Conservation (phyloP, 2,888 invertebrate species). For the Apotomis capreana region DNA sequence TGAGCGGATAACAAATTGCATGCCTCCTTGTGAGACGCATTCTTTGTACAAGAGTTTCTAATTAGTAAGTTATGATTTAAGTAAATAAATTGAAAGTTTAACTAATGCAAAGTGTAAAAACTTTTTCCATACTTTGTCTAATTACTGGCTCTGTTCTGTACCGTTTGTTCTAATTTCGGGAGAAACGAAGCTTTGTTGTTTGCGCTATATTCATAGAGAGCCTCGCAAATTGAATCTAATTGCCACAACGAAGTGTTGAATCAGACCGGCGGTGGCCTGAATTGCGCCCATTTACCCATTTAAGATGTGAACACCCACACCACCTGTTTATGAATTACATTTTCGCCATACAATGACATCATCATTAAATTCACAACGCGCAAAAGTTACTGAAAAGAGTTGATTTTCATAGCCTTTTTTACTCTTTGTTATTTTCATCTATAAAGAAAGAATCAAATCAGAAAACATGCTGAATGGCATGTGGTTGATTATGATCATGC, state of each 20-base stretch:
- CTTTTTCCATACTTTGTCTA: slow-evolving; percentile 47
- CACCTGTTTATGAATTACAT: slow-evolving; percentile 72
- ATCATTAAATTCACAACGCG: slow-evolving; percentile 47
- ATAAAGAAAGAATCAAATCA: not conserved
- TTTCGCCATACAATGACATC: slow-evolving; percentile 63
- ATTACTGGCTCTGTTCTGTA: slow-evolving; percentile 46
- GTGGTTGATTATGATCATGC: not conserved
- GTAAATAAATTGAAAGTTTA: slow-evolving; percentile 18
- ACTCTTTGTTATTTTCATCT: not conserved
- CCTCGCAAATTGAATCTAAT: slow-evolving; percentile 80
- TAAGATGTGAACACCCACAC: slow-evolving; percentile 75
- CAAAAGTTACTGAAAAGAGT: not conserved
- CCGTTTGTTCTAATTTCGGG: slow-evolving; percentile 62
- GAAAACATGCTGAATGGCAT: no score
- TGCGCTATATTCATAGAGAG: slow-evolving; percentile 68
- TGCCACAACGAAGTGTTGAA: slow-evolving; percentile 82
- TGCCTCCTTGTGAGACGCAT: not conserved
- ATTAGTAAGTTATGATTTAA: not conserved
- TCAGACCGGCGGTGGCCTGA: slow-evolving; percentile 77
- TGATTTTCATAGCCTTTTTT: not conserved
- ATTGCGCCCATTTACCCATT: slow-evolving; percentile 79
- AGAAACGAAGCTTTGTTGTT: slow-evolving; percentile 73
- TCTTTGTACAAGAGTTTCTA: not conserved
- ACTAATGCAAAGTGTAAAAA: slow-evolving; percentile 27
- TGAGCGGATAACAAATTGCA: not conserved